Base-by-base conservation (phyloP, 2,113 vertebrate genomes). In the Syrrhaptes paradoxus region DNA sequence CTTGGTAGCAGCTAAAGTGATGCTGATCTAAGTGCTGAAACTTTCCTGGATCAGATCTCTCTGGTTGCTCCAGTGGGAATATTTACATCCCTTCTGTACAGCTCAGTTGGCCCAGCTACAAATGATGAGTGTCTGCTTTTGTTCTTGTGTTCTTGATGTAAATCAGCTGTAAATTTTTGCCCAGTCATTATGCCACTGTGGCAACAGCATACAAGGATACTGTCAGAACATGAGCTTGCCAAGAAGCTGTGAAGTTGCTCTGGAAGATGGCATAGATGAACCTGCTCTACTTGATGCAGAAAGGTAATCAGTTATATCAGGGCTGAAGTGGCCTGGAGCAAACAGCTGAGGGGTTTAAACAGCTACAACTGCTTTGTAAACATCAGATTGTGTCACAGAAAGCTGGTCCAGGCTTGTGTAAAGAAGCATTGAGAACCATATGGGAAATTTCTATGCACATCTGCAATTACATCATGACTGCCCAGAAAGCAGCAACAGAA, bases 51-150 rank as follows among this genome's bases (percentile, higher is more conserved):
- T 72, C 15, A 7, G 59, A 88, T 77, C 79, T 52, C 79, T 65
- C 67, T 74, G 62, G 9, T 32, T 73, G 75, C 75, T 90, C 82
- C 82, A 24, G 20, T 45, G 79, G 79, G 85, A 84, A 84, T 92
- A 68, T 88, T 93, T 73, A 46, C 63, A 85, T 34, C 65, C 63
- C 38, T 31, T 38, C 67, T n/a, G 46, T 20, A 26, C 55, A 74
- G 67, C 82, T 73, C 31, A 1, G 20, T 13, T 82, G 90, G 77
- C 67, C 85, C 71, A 76, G 85, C 55, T 93, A 94, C 28, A 22
- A 28, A 15, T 13, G 94, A 54, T 0, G 17, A 61, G 62, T 3
- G n/a, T 48, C 67, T 72, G 70, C 66, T 85, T 32, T 70, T 74
- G 41, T 41, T 41, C 65, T 73, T 0, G 1, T 57, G 77, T 3